A percentile compares a stretch with the other conserved stretches of the same genome.
Evolutionary conservation across 2,113 vertebrate species (phyloP).

Genomic region (Gracilinanus agilis): DNA sequence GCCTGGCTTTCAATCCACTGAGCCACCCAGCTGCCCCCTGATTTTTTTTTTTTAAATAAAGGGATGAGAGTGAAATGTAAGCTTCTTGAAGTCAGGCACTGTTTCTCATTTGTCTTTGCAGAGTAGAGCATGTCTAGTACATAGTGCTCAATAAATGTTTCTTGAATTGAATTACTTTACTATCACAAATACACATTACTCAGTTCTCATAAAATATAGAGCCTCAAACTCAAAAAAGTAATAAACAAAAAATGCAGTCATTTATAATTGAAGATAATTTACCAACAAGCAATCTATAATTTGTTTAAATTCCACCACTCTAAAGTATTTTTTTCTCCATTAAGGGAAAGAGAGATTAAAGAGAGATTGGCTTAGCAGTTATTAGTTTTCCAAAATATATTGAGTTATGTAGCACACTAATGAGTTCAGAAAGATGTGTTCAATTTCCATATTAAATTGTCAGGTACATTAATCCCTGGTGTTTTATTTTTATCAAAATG

Average conservation of each 20-base stretch:
- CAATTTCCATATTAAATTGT: slow-evolving; percentile 48
- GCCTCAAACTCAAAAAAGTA: background rate
- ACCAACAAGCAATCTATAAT: background rate
- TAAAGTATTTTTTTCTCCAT: slow-evolving; percentile 33
- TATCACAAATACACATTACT: slow-evolving; percentile 32
- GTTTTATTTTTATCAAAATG: slow-evolving; percentile 59
- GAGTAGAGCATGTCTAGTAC: background rate
- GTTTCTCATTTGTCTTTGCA: background rate
- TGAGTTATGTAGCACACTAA: slow-evolving; percentile 48
- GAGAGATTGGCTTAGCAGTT: background rate
- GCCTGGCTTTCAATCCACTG: too few species aligned
- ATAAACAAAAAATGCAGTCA: background rate
- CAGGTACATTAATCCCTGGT: slow-evolving; percentile 59
- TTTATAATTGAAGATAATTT: background rate
- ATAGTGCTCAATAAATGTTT: background rate
- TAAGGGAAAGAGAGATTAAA: slow-evolving; percentile 9
- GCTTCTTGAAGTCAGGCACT: background rate
- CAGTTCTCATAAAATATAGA: background rate
- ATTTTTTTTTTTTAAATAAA: background rate
- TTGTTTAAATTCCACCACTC: background rate
- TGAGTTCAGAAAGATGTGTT: slow-evolving; percentile 47
- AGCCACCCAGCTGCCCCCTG: too few species aligned
- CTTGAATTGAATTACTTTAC: background rate
- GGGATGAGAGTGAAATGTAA: background rate
- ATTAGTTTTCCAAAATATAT: slow-evolving; percentile 37